Conservation (phyloP, 1,140 invertebrate species). For the Zaprionus lachaisei region DNA sequence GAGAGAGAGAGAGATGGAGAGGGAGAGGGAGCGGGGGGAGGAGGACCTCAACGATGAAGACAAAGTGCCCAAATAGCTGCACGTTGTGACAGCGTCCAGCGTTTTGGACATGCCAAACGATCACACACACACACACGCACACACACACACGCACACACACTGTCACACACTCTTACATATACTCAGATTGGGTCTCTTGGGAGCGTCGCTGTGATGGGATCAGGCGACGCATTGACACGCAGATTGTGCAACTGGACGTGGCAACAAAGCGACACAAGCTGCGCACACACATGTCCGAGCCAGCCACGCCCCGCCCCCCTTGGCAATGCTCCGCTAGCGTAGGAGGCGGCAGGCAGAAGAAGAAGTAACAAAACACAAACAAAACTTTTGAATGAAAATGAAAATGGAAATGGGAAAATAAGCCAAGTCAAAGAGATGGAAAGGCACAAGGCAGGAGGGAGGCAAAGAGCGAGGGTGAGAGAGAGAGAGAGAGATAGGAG, state of each 20-base stretch:
- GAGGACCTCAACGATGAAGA: slow-evolving; percentile 32
- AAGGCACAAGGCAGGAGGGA: background rate
- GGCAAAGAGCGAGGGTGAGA: background rate
- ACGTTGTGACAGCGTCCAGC: slow-evolving; percentile 64
- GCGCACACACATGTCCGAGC: slow-evolving; percentile 46
- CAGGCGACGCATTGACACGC: slow-evolving; percentile 69
- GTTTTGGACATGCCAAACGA: slow-evolving; percentile 80
- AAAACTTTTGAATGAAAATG: slow-evolving; percentile 63
- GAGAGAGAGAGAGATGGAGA: slow-evolving; percentile 2
- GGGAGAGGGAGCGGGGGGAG: background rate
- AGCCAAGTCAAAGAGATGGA: slow-evolving; percentile 26
- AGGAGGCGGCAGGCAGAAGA: background rate
- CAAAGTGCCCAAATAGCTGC: slow-evolving; percentile 76
- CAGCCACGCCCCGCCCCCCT: background rate
- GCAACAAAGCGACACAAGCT: slow-evolving; percentile 58
- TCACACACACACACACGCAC: slow-evolving; percentile 44
- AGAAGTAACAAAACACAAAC: background rate
- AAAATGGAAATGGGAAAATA: slow-evolving; percentile 64
- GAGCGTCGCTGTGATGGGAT: slow-evolving; percentile 58
- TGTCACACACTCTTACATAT: too few species aligned
- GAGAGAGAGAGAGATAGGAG: background rate
- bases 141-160: background rate
- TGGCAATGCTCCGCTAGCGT: background rate
- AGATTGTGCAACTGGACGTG: slow-evolving; percentile 71
- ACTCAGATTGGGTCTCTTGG: slow-evolving; percentile 52